These are phyloP conservation scores for Noturus placidus DNA, from an alignment of 2,113 vertebrate genomes.

Conservation along the genomic window DNA sequence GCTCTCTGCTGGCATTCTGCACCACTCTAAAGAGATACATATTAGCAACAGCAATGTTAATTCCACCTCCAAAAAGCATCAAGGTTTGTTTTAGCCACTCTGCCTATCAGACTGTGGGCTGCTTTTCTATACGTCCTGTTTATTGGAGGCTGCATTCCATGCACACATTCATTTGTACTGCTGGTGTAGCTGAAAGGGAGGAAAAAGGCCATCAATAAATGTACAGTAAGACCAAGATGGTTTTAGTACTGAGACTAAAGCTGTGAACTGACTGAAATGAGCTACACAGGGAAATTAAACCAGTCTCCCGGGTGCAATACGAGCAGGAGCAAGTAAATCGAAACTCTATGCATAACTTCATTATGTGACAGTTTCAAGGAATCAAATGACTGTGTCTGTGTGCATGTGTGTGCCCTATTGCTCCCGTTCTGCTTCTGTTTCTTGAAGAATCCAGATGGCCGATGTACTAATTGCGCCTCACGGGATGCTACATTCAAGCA, in stretches of 20 bases:
- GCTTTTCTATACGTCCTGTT: background rate
- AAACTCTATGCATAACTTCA: background rate
- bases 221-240: background rate
- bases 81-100: background rate
- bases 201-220: background rate
- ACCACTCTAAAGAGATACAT: conserved; percentile 52
- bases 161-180: background rate
- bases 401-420: conserved; percentile 45
- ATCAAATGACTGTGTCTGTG: conserved; percentile 22
- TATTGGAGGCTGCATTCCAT: background rate
- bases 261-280: background rate
- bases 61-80: background rate
- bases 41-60: conserved; percentile 21
- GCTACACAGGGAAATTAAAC: background rate
- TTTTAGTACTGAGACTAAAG: background rate
- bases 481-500: conserved; percentile 54
- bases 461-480: conserved; percentile 60
- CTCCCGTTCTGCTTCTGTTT: conserved; percentile 38
- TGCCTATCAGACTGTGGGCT: no score
- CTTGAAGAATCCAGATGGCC: conserved; percentile 56
- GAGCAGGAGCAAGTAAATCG: conserved; percentile 6
- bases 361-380: conserved; percentile 14
- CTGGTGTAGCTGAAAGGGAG: background rate
- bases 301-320: background rate
- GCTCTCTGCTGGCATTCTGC: conserved; percentile 67